Conservation (phyloP, 2,797 vertebrate species). For the Hypotaenidia philippensis region DNA sequence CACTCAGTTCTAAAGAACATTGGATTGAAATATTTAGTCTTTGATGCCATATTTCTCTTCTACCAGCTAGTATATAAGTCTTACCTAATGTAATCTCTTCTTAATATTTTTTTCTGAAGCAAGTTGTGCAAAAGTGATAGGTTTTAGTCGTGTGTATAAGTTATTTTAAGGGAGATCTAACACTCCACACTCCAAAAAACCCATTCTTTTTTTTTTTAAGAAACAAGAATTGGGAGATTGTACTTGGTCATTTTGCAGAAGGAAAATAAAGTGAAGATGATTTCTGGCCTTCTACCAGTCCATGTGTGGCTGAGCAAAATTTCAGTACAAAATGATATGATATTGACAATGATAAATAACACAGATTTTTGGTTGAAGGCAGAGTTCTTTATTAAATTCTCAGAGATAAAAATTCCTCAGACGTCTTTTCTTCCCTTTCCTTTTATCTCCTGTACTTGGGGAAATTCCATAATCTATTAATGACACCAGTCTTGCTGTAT, state of each 20-base stretch:
- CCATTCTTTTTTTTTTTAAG: background rate
- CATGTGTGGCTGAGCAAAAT: background rate
- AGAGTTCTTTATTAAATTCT: background rate
- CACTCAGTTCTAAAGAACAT: background rate
- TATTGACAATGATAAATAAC: background rate
- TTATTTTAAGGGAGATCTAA: background rate
- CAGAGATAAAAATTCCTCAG: background rate
- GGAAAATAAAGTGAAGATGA: background rate
- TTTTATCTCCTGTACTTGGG: background rate
- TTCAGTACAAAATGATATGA: background rate
- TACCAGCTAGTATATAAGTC: background rate
- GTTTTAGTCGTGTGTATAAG: background rate
- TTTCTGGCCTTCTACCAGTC: background rate
- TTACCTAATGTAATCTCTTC: background rate
- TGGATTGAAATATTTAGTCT: background rate
- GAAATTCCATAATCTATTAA: background rate
- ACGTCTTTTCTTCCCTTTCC: background rate
- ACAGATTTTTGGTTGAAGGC: background rate
- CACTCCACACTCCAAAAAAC: background rate
- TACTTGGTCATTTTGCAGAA: background rate
- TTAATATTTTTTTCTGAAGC: background rate
- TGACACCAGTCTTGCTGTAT: background rate
- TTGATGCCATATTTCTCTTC: background rate
- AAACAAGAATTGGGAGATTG: background rate
- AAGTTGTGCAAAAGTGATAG: background rate